Conservation (phyloP, 2,113 vertebrate genomes). For the Muntiacus reevesi region DNA sequence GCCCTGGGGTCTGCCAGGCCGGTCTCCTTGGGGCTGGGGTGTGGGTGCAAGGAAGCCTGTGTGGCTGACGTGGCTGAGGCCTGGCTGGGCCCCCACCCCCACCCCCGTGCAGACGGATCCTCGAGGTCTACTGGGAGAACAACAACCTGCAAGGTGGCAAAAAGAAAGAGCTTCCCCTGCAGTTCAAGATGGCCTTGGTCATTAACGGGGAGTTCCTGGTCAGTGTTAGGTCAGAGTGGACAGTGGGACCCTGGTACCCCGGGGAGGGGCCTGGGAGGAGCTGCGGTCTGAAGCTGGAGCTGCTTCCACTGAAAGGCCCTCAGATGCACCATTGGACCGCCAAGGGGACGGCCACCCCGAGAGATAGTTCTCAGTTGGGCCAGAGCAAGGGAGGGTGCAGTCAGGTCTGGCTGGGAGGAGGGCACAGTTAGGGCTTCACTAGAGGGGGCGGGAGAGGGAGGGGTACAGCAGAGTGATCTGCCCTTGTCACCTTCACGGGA, state of each 20-base stretch:
- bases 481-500: not conserved
- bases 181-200: constrained; percentile 83
- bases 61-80: not conserved
- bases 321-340: not conserved
- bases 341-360: rapidly evolving
- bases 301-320: not conserved
- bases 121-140: constrained; percentile 79
- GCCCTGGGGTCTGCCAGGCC: not conserved
- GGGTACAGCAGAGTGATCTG: not conserved
- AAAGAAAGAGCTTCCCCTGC: not conserved
- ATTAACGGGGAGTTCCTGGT: constrained; percentile 92
- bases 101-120: constrained; percentile 80
- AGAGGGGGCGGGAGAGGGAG: not conserved
- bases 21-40: not conserved
- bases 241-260: rapidly evolving
- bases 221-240: constrained; percentile 41
- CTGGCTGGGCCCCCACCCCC: not conserved
- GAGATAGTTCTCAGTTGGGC: not conserved
- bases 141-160: not conserved
- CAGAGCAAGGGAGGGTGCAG: rapidly evolving
- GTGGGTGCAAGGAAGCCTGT: not conserved
- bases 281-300: rapidly evolving
- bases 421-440: rapidly evolving
- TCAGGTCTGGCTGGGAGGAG: not conserved
- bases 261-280: not conserved